A percentile compares a stretch with the other conserved stretches of the same genome.
These are phyloP conservation scores for Erebia epiphron DNA, from an alignment of 2,888 invertebrate genomes.

Conservation along the genomic window DNA sequence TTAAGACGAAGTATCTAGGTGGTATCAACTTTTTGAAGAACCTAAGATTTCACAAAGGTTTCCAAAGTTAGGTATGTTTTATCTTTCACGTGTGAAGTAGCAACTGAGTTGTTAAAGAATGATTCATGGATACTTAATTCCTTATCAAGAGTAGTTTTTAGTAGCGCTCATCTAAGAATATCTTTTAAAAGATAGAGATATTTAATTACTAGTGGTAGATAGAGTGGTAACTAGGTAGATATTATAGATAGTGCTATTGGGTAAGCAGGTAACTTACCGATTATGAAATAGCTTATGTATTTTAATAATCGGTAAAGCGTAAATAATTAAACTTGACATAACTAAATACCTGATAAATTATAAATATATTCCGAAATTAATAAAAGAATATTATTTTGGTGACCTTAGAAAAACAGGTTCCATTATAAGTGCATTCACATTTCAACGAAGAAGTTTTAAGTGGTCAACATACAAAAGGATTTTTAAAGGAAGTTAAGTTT, in stretches of 20 bases:
- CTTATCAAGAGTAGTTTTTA: too few relatives aligned
- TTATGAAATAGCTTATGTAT: background rate
- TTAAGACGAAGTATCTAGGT: too few relatives aligned
- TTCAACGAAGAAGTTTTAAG: slow-evolving; percentile 8
- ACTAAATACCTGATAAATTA: background rate
- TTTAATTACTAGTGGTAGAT: background rate
- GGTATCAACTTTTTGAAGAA: too few relatives aligned
- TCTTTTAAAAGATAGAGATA: background rate
- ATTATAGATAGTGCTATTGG: too few relatives aligned
- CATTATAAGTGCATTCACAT: slow-evolving; percentile 35
- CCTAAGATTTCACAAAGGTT: too few relatives aligned
- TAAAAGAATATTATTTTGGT: background rate
- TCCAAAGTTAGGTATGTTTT: too few relatives aligned
- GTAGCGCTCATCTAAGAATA: background rate
- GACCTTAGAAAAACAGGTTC: slow-evolving; percentile 33
- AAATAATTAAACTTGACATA: background rate
- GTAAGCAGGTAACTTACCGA: background rate
- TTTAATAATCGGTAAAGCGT: background rate
- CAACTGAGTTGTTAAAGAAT: too few relatives aligned
- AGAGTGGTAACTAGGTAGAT: too few relatives aligned
- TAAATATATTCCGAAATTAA: background rate
- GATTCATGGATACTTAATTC: too few relatives aligned
- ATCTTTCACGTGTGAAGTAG: too few relatives aligned
- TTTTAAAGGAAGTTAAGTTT: background rate
- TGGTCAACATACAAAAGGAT: slow-evolving; percentile 4